Conservation (phyloP, 2,888 invertebrate genomes). For the Apeira syringaria region DNA sequence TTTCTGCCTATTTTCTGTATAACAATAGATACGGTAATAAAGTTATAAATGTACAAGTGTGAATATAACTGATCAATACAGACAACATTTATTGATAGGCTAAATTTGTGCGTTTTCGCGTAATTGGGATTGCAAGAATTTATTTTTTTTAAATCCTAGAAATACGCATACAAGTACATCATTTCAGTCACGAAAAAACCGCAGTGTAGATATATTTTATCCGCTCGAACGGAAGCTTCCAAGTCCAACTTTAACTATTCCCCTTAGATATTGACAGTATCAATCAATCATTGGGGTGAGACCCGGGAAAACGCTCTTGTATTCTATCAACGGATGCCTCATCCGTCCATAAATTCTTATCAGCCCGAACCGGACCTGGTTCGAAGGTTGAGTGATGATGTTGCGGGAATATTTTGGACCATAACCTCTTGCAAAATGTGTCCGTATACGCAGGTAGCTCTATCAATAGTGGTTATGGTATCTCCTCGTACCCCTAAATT, state of each 20-base stretch:
- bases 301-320: constrained; percentile 58
- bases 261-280: constrained; percentile 46
- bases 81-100: no score
- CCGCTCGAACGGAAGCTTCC: background rate
- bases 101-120: no score
- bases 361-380: constrained; percentile 57
- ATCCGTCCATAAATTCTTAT: constrained; percentile 76
- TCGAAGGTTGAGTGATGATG: constrained; percentile 69
- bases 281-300: constrained; percentile 68
- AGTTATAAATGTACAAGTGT: no score
- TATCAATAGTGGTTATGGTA: background rate
- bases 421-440: constrained; percentile 39
- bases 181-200: no score
- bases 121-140: no score
- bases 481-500: background rate
- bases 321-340: constrained; percentile 69
- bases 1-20: no score
- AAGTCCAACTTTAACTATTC: constrained; percentile 45
- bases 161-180: no score
- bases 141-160: no score
- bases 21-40: no score
- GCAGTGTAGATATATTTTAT: no score
- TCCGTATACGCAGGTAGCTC: constrained; percentile 34
- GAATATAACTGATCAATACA: no score
- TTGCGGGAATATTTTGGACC: constrained; percentile 56